Evolutionary conservation across 2,797 vertebrate genomes (phyloP).

Genomic region (Gambelia wislizenii): DNA sequence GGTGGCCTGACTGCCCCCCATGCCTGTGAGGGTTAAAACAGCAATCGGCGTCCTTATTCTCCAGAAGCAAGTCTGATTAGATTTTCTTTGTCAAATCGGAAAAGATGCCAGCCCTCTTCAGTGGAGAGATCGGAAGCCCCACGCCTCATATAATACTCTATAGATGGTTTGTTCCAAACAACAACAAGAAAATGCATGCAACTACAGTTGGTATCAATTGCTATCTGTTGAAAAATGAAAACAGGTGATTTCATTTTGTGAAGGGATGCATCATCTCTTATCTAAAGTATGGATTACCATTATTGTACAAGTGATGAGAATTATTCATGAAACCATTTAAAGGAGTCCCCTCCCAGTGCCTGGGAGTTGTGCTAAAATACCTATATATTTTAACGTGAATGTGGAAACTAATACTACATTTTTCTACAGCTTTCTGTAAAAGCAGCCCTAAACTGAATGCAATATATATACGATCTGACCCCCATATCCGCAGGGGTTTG

Average conservation of each 20-base stretch:
- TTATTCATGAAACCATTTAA: not conserved
- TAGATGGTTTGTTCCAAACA: constrained; percentile 82
- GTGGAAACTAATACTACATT: too few relatives aligned
- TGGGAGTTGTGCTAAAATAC: not conserved
- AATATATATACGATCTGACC: too few relatives aligned
- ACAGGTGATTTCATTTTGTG: not conserved
- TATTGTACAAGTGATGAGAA: not conserved
- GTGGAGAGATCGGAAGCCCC: constrained; percentile 81
- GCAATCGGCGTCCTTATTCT: constrained; percentile 48
- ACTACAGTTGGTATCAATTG: constrained; percentile 81
- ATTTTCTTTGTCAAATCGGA: constrained; percentile 79
- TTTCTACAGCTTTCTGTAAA: too few relatives aligned
- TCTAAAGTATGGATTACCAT: not conserved
- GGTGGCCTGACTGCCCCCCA: not conserved
- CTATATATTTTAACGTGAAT: not conserved
- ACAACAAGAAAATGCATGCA: constrained; percentile 85
- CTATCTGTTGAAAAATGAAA: constrained; percentile 76
- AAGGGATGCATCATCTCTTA: too few relatives aligned
- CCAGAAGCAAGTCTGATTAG: constrained; percentile 75
- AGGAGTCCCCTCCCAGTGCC: not conserved
- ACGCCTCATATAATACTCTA: constrained; percentile 77
- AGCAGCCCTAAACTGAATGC: too few relatives aligned
- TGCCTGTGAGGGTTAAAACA: constrained; percentile 6
- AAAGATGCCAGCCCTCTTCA: constrained; percentile 84
- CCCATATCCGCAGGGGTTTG: too few relatives aligned